Evolutionary conservation across 2,797 vertebrate species (phyloP).

Genomic region (Helostoma temminkii): DNA sequence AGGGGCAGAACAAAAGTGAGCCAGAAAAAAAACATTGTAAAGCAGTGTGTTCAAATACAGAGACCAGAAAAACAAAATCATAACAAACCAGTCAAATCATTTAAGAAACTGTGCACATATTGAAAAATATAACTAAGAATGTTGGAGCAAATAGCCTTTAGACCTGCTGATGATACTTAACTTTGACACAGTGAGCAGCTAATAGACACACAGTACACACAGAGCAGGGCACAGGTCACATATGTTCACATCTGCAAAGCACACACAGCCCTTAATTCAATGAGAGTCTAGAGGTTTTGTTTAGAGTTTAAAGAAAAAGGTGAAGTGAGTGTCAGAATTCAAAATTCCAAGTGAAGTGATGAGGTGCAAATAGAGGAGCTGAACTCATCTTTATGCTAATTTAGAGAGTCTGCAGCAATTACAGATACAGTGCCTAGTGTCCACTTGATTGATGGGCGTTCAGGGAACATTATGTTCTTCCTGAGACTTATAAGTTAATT

Average conservation of each 20-base stretch:
- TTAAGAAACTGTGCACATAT: background rate
- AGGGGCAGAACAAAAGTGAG: background rate
- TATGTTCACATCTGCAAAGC: slow-evolving; percentile 22
- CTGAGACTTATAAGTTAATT: slow-evolving; percentile 25
- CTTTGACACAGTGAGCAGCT: slow-evolving; percentile 48
- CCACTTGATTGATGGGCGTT: slow-evolving; percentile 46
- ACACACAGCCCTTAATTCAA: slow-evolving; percentile 37
- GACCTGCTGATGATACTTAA: slow-evolving; percentile 63
- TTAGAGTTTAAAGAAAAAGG: slow-evolving; percentile 33
- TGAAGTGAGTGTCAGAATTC: slow-evolving; percentile 32
- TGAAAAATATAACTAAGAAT: slow-evolving; percentile 12
- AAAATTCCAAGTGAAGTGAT: slow-evolving; percentile 33
- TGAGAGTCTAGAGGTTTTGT: slow-evolving; percentile 40
- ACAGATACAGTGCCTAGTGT: slow-evolving; percentile 33
- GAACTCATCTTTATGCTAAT: slow-evolving; percentile 68
- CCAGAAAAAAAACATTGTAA: no score
- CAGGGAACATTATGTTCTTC: slow-evolving; percentile 30
- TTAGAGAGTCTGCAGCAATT: slow-evolving; percentile 51
- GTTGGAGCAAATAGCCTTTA: slow-evolving; percentile 72
- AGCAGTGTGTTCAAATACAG: no score
- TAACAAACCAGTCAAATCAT: background rate
- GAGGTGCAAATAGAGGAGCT: slow-evolving; percentile 48
- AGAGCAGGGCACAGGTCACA: slow-evolving; percentile 24
- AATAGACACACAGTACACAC: slow-evolving; percentile 20
- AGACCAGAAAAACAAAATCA: background rate